A percentile compares a stretch with the other conserved stretches of the same genome.
Evolutionary conservation across 2,797 vertebrate species (phyloP).

Genomic region (Molossus alvarezi): DNA sequence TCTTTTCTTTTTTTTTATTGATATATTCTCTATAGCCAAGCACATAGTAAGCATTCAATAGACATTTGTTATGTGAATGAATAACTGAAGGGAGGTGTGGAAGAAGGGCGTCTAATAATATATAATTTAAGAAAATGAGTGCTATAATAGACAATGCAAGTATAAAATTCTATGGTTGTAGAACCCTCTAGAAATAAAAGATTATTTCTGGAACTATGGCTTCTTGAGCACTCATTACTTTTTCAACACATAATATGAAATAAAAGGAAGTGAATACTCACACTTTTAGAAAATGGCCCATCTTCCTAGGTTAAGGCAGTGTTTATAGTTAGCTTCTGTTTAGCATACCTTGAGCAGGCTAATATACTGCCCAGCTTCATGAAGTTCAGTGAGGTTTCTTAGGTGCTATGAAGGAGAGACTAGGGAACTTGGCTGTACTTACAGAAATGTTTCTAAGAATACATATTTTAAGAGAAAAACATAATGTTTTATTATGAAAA

Average conservation of each 20-base stretch:
- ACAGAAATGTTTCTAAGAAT: constrained; percentile 6
- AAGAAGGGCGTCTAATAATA: not conserved
- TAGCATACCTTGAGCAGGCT: not conserved
- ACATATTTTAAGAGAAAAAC: constrained; percentile 19
- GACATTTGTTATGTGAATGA: not conserved
- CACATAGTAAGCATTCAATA: not conserved
- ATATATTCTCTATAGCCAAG: not conserved
- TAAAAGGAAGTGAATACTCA: not conserved
- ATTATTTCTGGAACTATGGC: not conserved
- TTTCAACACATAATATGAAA: not conserved
- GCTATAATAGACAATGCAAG: not conserved
- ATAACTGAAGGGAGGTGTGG: not conserved
- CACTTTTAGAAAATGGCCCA: not conserved
- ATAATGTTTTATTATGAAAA: constrained; percentile 33
- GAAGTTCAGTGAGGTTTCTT: not conserved
- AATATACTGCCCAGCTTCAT: not conserved
- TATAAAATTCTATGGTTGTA: not conserved
- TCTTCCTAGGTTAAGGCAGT: not conserved
- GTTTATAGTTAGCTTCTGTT: constrained; percentile 5
- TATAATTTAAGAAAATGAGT: not conserved
- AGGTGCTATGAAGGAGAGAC: not conserved
- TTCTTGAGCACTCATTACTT: not conserved
- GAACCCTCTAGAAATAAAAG: constrained; percentile 15
- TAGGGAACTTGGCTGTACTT: not conserved
- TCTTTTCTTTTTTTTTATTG: not conserved